phyloP scores from a whole-genome alignment of 2,888 invertebrate genomes.

The Cerastoderma edule region DNA sequence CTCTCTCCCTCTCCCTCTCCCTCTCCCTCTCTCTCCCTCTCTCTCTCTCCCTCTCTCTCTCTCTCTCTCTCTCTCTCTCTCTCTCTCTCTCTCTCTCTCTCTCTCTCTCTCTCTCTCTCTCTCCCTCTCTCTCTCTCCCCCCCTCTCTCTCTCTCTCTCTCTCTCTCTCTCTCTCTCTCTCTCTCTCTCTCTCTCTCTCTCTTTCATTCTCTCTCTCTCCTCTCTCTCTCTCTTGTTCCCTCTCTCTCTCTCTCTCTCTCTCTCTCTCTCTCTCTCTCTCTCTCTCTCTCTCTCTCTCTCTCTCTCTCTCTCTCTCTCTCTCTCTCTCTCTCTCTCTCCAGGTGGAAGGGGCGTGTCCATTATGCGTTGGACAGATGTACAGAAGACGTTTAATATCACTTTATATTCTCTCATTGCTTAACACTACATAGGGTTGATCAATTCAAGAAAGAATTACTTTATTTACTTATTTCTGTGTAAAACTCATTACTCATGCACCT shows the following conservation, averaged over 20 bases:
- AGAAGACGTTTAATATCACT: no score
- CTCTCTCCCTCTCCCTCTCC: background rate
- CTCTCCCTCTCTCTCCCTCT: background rate
- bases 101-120: background rate
- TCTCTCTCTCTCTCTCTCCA: no score
- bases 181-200: conserved; percentile 1
- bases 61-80: background rate
- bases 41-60: conserved; percentile 1
- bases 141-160: background rate
- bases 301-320: background rate
- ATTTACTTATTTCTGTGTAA: no score
- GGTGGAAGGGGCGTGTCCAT: no score
- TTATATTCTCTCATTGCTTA: no score
- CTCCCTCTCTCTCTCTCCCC: background rate
- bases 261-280: conserved; percentile 2
- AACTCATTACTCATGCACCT: no score
- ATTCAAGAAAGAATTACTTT: no score
- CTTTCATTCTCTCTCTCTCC: no score
- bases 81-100: background rate
- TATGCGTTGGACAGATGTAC: no score
- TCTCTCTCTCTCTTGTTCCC: no score
- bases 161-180: conserved; percentile 1
- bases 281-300: conserved; percentile 5
- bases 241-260: background rate
- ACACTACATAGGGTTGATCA: no score